These are phyloP conservation scores for Gorilla gorilla DNA, from an alignment of 2,113 vertebrate species.

Conservation along the genomic window DNA sequence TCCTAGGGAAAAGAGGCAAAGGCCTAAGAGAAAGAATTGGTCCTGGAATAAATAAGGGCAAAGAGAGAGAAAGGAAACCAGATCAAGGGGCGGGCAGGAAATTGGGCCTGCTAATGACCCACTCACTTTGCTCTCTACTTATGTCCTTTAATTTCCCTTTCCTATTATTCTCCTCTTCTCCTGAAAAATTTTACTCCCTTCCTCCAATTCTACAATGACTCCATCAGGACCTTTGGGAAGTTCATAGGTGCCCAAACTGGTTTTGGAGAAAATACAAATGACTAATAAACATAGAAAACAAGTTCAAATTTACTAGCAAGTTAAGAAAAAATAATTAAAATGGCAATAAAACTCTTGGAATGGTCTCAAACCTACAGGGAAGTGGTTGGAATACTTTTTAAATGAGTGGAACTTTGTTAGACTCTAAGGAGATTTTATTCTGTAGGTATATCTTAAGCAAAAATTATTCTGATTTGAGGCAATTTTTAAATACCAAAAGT, in stretches of 20 bases:
- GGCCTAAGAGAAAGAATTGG: background rate
- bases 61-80: background rate
- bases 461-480: background rate
- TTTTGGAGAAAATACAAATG: constrained; percentile 13
- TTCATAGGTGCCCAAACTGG: background rate
- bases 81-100: background rate
- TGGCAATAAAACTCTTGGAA: background rate
- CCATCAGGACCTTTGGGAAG: background rate
- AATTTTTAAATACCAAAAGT: background rate
- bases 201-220: background rate
- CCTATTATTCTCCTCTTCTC: background rate
- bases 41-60: background rate
- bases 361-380: background rate
- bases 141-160: background rate
- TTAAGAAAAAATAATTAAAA: constrained; percentile 3
- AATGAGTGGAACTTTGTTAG: background rate
- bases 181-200: background rate
- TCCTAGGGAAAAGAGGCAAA: background rate
- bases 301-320: background rate
- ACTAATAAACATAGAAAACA: background rate
- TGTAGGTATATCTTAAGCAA: background rate
- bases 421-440: background rate
- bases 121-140: background rate
- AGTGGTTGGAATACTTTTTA: background rate
- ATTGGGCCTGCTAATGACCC: too few relatives aligned